Conservation (phyloP, 2,797 vertebrate genomes). For the Phaenicophaeus curvirostris region DNA sequence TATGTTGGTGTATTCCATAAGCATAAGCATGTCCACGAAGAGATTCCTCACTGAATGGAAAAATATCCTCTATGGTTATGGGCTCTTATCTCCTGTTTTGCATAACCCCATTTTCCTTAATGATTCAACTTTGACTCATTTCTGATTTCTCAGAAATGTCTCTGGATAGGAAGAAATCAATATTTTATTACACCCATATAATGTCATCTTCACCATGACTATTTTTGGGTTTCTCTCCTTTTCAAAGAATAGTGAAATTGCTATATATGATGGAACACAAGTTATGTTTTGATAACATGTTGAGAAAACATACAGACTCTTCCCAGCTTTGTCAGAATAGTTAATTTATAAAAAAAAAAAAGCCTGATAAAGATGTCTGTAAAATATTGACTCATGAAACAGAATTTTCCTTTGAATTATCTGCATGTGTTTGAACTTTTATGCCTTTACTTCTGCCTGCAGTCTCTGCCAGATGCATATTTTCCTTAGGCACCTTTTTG, state of each 20-base stretch:
- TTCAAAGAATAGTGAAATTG: not conserved
- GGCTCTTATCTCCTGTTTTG: not conserved
- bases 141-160: not conserved
- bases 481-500: not conserved
- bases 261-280: not conserved
- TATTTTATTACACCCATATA: not conserved
- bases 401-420: not conserved
- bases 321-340: not conserved
- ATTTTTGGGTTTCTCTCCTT: not conserved
- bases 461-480: not conserved
- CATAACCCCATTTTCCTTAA: not conserved
- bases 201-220: not conserved
- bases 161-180: not conserved
- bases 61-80: not conserved
- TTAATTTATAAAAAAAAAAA: not conserved
- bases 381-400: not conserved
- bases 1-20: not conserved
- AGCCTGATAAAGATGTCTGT: not conserved
- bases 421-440: not conserved
- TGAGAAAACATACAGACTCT: not conserved
- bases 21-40: not conserved
- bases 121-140: not conserved
- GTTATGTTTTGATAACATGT: not conserved
- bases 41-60: not conserved
- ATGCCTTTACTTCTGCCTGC: not conserved